Evolutionary conservation across 2,797 vertebrate genomes (phyloP), one percentile per base, ranked within the genome.

Genomic region (Alfaro cultratus): DNA sequence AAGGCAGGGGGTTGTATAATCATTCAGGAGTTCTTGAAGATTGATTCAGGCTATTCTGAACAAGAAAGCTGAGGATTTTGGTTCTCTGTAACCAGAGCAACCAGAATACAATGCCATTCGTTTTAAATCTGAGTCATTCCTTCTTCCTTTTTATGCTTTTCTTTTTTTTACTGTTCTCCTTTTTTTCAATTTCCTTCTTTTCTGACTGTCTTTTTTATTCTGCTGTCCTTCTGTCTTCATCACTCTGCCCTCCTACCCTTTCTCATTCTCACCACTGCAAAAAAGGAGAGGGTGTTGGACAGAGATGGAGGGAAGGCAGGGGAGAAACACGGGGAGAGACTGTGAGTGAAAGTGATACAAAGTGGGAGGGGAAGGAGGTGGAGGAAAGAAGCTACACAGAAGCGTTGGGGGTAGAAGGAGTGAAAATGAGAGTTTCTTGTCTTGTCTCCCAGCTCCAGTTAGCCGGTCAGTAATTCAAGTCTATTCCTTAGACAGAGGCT

Each of bases 11-110:
- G 78, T 68, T 79, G 85, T 79, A 85, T 86, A 77, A 88, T 72
- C 82, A 88, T 51, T 51, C 79, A 89, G 82, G 83, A 16, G 85
- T 45, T 85, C 86, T 90, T 88, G 88, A 89, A 94, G 93, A 92
- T 88, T 78, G 91, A 90, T 88, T 87, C 85, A 92, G 85, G 89
- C 87, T 85, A 82, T 85, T 78, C 82, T 80, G 85, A 90, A 87
- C 92, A 89, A 91, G 89, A 91, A 87, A 94, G 90, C 90, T 88
- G 86, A 43, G 83, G 94, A 90, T 88, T 93, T 94, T 92, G 88
- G 81, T 88, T 94, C 90, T 86, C 84, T 75, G 94, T 96, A 92
- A 84, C 95, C 88, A 95, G 95, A 90, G 95, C 93, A 94, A 95
- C 96, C 87, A 74, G 80, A 94, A 95, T 87, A 95, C 94, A 95